Percentiles rank a stretch among this genome's conserved stretches.
These are phyloP conservation scores for Lerema accius DNA, from an alignment of 1,140 invertebrate species.

Conservation along the genomic window DNA sequence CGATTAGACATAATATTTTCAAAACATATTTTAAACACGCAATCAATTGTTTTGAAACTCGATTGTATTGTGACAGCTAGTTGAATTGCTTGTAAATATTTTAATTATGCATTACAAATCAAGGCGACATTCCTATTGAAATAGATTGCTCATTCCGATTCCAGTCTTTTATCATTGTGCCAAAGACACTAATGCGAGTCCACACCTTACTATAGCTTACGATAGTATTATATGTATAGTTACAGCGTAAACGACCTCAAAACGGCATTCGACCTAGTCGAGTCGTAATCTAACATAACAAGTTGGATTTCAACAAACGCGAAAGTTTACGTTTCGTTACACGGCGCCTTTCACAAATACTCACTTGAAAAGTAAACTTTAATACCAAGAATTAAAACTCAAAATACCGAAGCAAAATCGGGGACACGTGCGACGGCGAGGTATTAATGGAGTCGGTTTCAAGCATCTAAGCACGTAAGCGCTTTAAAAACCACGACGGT, in stretches of 20 bases:
- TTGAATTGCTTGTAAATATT: constrained; percentile 54
- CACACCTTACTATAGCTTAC: neutral
- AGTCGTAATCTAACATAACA: constrained; percentile 76
- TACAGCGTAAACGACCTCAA: constrained; percentile 78
- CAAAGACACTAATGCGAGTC: constrained; percentile 44
- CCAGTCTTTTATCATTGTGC: constrained; percentile 50
- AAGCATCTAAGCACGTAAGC: constrained; percentile 62
- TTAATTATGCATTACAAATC: constrained; percentile 63
- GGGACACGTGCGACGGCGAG: constrained; percentile 78
- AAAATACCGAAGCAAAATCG: constrained; percentile 48
- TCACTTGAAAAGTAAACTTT: constrained; percentile 48
- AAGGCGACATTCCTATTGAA: constrained; percentile 51
- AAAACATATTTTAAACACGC: neutral
- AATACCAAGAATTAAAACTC: constrained; percentile 41
- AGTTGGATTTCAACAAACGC: constrained; percentile 72
- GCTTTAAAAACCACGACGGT: constrained; percentile 54
- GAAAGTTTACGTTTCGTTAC: constrained; percentile 74
- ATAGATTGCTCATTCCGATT: constrained; percentile 51
- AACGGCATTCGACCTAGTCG: constrained; percentile 78
- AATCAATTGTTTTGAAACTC: neutral
- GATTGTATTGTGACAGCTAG: constrained; percentile 1
- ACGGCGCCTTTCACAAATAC: constrained; percentile 35
- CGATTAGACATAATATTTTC: neutral
- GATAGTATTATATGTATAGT: constrained; percentile 35
- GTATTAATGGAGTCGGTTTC: constrained; percentile 79